Percentiles rank a stretch among this genome's conserved stretches.
Evolutionary conservation across 2,113 vertebrate species (phyloP).

Genomic region (Ibidorhyncha struthersii): DNA sequence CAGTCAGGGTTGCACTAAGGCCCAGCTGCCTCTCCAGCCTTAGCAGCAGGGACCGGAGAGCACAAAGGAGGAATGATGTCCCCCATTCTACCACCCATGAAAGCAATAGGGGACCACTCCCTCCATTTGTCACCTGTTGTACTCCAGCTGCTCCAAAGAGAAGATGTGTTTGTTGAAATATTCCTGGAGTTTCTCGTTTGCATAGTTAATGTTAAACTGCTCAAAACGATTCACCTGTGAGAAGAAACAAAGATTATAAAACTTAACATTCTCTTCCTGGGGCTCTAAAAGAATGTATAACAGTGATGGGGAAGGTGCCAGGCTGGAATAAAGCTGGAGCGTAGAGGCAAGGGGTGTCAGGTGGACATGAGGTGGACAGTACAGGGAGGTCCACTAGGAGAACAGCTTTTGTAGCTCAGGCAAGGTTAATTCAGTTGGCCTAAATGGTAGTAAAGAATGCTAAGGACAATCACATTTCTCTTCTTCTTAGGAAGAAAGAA

Average conservation of each 20-base stretch:
- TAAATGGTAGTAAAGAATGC: background rate
- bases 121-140: conserved; percentile 82
- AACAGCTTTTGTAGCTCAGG: background rate
- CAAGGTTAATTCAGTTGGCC: background rate
- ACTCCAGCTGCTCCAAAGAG: conserved; percentile 92
- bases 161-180: conserved; percentile 97
- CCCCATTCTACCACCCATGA: background rate
- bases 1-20: background rate
- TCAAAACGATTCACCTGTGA: conserved; percentile 91
- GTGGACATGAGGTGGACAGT: background rate
- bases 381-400: background rate
- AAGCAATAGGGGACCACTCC: background rate
- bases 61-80: background rate
- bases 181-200: conserved; percentile 93
- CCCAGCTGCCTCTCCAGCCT: background rate
- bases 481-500: background rate
- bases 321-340: background rate
- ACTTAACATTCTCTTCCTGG: background rate
- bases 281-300: background rate
- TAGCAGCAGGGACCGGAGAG: background rate
- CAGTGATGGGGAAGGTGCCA: background rate
- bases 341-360: background rate
- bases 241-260: conserved; percentile 1
- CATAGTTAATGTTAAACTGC: conserved; percentile 95
- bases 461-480: background rate